Evolutionary conservation across 2,113 vertebrate genomes (phyloP), one percentile per base, ranked within the genome.

Genomic region (Nothoprocta perdicaria): DNA sequence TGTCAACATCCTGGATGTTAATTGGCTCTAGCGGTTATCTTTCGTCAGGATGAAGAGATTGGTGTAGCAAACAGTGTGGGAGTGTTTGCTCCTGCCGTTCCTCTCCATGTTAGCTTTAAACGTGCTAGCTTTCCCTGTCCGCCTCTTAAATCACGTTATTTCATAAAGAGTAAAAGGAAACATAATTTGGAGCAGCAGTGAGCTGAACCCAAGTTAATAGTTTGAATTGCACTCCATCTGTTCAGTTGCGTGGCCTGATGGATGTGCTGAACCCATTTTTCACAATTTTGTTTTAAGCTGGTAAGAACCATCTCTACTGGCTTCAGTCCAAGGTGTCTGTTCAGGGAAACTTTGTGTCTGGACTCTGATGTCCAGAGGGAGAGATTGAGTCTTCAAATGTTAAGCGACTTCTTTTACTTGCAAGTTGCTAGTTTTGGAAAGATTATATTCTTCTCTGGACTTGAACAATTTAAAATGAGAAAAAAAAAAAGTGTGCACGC

Each of bases 141-240:
- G 87, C 58, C 61, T 72, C 89, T 90, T 94, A 94, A 94, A 95
- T 95, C 90, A 73, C 69, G 82, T 96, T 97, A 95, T 97, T 96
- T 96, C 91, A 94, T 96, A 94, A 97, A 93, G 94, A 94, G 87
- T 91, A 93, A 96, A 95, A 97, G 97, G 95, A 94, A 96, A 80
- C 91, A 75, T 97, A 91, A 97, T 98, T 97, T 95, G 95, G 95
- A 97, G 95, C 95, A 97, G 91, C 95, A 95, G 90, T 27, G 45
- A 96, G 89, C 95, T 90, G 94, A 97, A 94, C 94, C 94, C 94
- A 90, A 97, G 95, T 96, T 97, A 95, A 97, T 97, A 95, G 97
- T 96, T 97, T 96, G 96, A 97, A 97, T 93, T 95, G 94, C 78
- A n/a, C 82, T 96, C 95, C 97, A 97, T 97, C 97, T 98, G 97